Base-by-base conservation (phyloP, 2,888 invertebrate species). In the Clistopyga incitator region DNA sequence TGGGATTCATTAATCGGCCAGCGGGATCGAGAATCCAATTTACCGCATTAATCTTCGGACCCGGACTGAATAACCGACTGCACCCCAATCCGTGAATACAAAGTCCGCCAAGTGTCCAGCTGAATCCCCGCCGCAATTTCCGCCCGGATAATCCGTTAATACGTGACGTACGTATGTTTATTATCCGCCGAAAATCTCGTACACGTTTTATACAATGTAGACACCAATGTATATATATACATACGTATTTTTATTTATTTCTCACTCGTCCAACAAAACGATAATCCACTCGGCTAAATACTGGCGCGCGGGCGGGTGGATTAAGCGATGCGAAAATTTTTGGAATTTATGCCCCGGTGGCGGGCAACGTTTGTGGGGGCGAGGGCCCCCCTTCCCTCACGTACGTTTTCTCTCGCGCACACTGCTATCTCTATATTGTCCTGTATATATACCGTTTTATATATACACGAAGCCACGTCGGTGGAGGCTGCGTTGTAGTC, bases 231-330 rank as follows among this genome's bases (percentile, higher is more conserved):
- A 3, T 6, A 18, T 56, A 23, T 47, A 56, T 71, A 56, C 15
- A 61, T 45, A 18, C 3, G 34, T 38, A 23, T 45, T 45, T 29
- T 15, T 52, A 20, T 59, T 34, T 61, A 18, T 34, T 59, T 65
- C 23, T 70, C 54, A 25, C 11, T 42, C 56, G 34, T 71, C 10
- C 59, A 56, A 59, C 54, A 50, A 56, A 77, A 81, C 65, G 77
- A 72, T 82, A 74, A 78, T 78, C 61, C 78, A 65, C 71, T 76
- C 67, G 34, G 61, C 72, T 72, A 65, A 78, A 74, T 75, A 78
- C 34, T 54, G 50, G 38, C 59, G 45, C 68, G 61, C n/a, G n/a
- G n/a, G n/a, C 54, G 42, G 45, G 65, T 15, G 79, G 61, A 82
- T 71, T 59, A 75, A 79, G 72, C 71, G 67, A 80, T 18, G 76